These are phyloP conservation scores for Cephalopterus ornatus DNA, from an alignment of 2,113 vertebrate species.

Conservation along the genomic window DNA sequence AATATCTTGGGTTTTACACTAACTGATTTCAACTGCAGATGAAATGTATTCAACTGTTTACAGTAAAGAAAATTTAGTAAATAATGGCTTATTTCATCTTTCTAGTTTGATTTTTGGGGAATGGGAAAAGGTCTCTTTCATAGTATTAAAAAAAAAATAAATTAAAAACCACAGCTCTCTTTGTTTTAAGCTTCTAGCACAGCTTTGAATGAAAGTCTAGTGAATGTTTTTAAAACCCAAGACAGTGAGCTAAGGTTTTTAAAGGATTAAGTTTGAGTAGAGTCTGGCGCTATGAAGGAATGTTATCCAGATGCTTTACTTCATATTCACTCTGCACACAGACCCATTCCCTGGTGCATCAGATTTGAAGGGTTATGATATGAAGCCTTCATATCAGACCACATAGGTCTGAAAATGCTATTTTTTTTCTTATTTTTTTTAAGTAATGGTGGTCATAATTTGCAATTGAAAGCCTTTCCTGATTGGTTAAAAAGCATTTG, in stretches of 20 bases:
- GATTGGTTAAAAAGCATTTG: constrained; percentile 10
- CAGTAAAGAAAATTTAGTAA: background rate
- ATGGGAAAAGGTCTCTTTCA: background rate
- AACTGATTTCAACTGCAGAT: background rate
- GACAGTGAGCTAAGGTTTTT: background rate
- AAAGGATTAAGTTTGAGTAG: constrained; percentile 12
- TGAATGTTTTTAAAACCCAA: constrained; percentile 19
- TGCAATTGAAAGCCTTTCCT: constrained; percentile 15
- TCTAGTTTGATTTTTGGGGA: background rate
- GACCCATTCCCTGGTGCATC: background rate
- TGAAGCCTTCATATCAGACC: background rate
- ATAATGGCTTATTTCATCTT: background rate
- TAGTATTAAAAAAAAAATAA: background rate
- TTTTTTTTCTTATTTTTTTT: background rate
- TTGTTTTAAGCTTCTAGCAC: background rate
- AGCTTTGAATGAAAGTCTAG: background rate
- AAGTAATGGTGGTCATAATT: background rate
- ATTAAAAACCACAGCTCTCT: background rate
- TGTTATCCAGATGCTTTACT: constrained; percentile 57
- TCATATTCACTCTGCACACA: constrained; percentile 31
- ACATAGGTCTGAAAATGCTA: background rate
- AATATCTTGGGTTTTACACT: accelerated
- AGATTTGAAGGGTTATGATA: background rate
- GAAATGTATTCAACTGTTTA: background rate
- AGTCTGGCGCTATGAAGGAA: constrained; percentile 11